Evolutionary conservation across 2,113 vertebrate genomes (phyloP).

Genomic region (Sturnira hondurensis): DNA sequence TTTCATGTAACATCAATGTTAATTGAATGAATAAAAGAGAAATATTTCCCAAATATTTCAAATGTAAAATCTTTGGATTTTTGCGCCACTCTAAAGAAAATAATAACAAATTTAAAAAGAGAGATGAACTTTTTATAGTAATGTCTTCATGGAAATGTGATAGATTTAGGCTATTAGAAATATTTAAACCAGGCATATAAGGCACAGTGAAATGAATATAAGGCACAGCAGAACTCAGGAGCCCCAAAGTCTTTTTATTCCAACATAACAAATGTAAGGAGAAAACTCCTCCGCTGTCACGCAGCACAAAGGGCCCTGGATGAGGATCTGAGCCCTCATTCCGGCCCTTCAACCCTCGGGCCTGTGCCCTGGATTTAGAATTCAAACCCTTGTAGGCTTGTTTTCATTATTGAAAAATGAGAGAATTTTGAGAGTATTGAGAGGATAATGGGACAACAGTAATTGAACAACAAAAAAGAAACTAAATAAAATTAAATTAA

Average conservation of each 20-base stretch:
- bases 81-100: neutral
- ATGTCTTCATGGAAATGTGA: neutral
- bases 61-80: neutral
- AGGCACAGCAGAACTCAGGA: neutral
- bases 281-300: neutral
- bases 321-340: accelerated
- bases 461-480: no score
- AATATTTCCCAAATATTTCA: neutral
- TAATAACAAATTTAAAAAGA: neutral
- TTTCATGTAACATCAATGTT: neutral
- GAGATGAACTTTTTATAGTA: neutral
- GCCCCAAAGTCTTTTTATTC: neutral
- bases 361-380: neutral
- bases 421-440: neutral
- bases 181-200: neutral
- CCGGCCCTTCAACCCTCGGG: neutral
- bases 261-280: neutral
- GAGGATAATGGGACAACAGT: no score
- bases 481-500: neutral
- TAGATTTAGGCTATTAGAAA: neutral
- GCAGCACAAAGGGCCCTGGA: accelerated
- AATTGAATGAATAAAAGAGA: neutral
- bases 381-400: accelerated
- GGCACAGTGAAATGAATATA: neutral
- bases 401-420: neutral